Conservation (phyloP, 92 coral and sea anemone species). For the Umimayanthus kanabou region DNA sequence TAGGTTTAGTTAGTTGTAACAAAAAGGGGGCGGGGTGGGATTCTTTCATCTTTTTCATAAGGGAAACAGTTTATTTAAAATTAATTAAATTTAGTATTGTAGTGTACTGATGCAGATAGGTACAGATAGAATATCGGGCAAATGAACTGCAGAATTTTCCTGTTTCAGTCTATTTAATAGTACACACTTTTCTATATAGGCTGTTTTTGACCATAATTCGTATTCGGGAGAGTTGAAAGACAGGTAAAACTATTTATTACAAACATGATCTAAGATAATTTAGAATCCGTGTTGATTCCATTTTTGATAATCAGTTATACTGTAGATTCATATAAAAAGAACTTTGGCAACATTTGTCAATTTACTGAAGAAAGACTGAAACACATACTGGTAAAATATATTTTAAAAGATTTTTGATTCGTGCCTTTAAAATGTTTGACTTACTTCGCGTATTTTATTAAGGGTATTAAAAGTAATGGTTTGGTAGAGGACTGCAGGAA, state of each 20-base stretch:
- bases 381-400: neutral
- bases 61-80: no score
- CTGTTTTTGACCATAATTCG: no score
- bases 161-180: neutral
- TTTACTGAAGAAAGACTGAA: neutral
- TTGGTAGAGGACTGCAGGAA: neutral
- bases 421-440: neutral
- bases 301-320: neutral
- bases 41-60: no score
- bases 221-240: neutral
- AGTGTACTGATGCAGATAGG: neutral
- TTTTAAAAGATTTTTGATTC: neutral
- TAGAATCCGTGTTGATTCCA: neutral
- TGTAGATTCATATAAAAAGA: neutral
- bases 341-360: neutral
- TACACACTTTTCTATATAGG: neutral
- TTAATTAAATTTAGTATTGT: neutral
- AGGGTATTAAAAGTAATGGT: neutral
- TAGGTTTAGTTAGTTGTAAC: neutral
- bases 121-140: neutral
- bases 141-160: neutral
- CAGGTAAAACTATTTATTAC: conserved; percentile 7
- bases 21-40: neutral
- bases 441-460: no score
- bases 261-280: neutral